A percentile compares a stretch with the other conserved stretches of the same genome.
Evolutionary conservation across 2,797 vertebrate genomes (phyloP).

Genomic region (Rhadinocentrus ornatus): DNA sequence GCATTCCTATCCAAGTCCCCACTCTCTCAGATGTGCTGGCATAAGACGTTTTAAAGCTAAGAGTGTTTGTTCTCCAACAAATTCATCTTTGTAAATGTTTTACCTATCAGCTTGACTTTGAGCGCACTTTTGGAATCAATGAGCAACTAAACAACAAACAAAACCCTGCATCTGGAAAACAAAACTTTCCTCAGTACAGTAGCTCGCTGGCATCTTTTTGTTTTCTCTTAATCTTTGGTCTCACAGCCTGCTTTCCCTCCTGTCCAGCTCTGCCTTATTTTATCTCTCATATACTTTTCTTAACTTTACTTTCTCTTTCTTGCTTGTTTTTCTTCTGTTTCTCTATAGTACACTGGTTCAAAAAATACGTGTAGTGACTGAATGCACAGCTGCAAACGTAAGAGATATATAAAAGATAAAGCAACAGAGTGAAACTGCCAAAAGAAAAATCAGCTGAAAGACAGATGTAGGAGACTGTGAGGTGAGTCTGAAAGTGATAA

Average conservation of each 20-base stretch:
- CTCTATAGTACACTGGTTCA: conserved; percentile 18
- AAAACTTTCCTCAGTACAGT: conserved; percentile 18
- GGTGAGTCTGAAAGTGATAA: conserved; percentile 43
- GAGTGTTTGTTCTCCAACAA: conserved; percentile 34
- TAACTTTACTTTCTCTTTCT: conserved; percentile 15
- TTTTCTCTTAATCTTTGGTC: conserved; percentile 32
- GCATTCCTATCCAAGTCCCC: conserved; percentile 41
- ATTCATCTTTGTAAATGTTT: conserved; percentile 25
- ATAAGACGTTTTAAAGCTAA: conserved; percentile 22
- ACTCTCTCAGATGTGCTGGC: conserved; percentile 37
- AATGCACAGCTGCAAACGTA: conserved; percentile 19
- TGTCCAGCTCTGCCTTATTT: neutral
- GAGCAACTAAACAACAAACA: conserved; percentile 25
- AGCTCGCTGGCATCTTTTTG: conserved; percentile 25
- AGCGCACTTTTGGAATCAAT: conserved; percentile 26
- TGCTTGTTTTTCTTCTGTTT: conserved; percentile 16
- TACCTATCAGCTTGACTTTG: conserved; percentile 44
- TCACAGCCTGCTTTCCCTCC: conserved; percentile 16
- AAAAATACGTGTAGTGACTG: conserved; percentile 48
- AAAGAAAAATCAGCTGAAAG: conserved; percentile 17
- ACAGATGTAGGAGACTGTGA: conserved; percentile 13
- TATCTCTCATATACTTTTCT: neutral
- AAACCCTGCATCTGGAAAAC: conserved; percentile 22
- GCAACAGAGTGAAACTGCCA: conserved; percentile 20
- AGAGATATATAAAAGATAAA: conserved; percentile 23